Percentiles rank a stretch among this genome's conserved stretches.
Evolutionary conservation across 2,113 vertebrate genomes (phyloP).

Genomic region (Gallinago media): DNA sequence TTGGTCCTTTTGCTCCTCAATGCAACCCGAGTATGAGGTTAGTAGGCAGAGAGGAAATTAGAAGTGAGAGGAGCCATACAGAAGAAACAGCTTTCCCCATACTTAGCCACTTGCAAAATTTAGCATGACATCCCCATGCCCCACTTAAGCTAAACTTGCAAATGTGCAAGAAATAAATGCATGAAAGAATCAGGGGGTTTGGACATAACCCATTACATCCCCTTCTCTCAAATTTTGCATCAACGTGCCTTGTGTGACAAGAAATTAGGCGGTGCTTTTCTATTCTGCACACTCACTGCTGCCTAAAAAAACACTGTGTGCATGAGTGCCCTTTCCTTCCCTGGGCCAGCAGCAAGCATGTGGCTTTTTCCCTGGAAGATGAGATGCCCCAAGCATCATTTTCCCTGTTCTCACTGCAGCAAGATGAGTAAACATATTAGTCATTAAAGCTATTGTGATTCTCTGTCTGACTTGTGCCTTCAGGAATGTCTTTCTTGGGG

Average conservation of each 20-base stretch:
- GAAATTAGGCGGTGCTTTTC: background rate
- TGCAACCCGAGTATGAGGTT: background rate
- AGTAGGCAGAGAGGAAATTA: background rate
- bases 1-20: background rate
- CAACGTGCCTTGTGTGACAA: background rate
- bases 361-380: background rate
- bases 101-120: background rate
- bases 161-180: background rate
- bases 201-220: background rate
- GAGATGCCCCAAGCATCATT: background rate
- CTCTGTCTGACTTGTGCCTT: conserved; percentile 42
- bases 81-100: background rate
- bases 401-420: background rate
- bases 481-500: conserved; percentile 37
- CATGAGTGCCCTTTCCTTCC: background rate
- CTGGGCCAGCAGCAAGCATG: background rate
- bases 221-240: background rate
- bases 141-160: background rate
- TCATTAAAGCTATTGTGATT: conserved; percentile 41
- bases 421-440: conserved; percentile 45
- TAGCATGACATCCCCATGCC: background rate
- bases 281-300: background rate
- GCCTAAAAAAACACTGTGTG: background rate
- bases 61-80: background rate
- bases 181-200: fast-evolving